Conservation (phyloP, 2,113 vertebrate genomes). For the Elaphurus davidianus region DNA sequence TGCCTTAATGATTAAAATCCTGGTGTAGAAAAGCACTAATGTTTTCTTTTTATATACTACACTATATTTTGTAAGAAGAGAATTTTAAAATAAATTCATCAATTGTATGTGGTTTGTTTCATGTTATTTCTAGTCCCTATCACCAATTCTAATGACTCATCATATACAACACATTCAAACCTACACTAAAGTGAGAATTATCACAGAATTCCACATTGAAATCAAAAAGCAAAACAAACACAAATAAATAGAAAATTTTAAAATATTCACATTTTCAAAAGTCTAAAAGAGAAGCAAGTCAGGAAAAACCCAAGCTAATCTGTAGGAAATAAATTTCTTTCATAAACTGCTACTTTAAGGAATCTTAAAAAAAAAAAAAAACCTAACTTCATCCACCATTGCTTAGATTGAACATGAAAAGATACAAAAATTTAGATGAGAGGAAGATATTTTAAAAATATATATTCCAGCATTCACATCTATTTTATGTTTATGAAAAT, state of each 20-base stretch:
- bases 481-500: not conserved
- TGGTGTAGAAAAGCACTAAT: not conserved
- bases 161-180: not conserved
- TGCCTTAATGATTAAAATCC: not conserved
- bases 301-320: not conserved
- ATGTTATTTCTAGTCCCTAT: not conserved
- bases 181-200: not conserved
- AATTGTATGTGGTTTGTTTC: not conserved
- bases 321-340: not conserved
- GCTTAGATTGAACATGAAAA: not conserved
- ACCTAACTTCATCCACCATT: not conserved
- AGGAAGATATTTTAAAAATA: not conserved
- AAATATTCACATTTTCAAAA: not conserved
- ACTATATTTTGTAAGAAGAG: not conserved
- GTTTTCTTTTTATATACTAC: not conserved
- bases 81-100: not conserved
- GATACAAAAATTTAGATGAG: not conserved
- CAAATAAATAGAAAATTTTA: not conserved
- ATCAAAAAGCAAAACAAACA: not conserved
- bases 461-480: not conserved
- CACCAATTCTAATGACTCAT: conserved; percentile 10
- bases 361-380: not conserved
- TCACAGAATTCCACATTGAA: not conserved
- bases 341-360: not conserved
- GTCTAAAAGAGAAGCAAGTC: not conserved